A percentile compares a stretch with the other conserved stretches of the same genome.
Evolutionary conservation across 2,113 vertebrate species (phyloP).

Genomic region (Phrynocephalus versicolor): DNA sequence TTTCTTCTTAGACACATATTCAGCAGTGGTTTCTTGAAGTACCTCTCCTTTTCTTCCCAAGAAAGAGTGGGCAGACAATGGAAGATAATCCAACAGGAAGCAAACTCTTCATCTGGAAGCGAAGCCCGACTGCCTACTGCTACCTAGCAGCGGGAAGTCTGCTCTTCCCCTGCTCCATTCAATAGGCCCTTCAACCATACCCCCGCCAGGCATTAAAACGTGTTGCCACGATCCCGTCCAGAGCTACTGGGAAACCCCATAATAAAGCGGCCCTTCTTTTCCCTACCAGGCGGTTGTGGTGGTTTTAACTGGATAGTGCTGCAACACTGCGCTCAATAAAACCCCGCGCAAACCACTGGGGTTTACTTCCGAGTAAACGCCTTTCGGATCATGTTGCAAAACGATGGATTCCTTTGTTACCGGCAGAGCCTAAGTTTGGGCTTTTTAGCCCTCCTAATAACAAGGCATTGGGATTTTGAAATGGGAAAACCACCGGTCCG

Average conservation of each 20-base stretch:
- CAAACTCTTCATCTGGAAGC: conserved; percentile 70
- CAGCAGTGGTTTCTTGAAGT: conserved; percentile 66
- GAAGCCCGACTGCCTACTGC: conserved; percentile 48
- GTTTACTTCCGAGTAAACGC: background rate
- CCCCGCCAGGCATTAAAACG: conserved; percentile 49
- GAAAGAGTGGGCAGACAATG: conserved; percentile 50
- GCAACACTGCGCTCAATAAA: background rate
- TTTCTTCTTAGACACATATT: conserved; percentile 81
- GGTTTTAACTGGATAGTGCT: conserved; percentile 70
- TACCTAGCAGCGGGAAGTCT: conserved; percentile 57
- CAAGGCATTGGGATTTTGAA: conserved; percentile 58
- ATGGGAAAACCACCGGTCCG: conserved; percentile 49
- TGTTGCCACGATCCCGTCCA: conserved; percentile 67
- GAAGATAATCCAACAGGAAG: conserved; percentile 46
- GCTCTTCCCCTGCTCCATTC: conserved; percentile 62
- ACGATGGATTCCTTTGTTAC: conserved; percentile 82
- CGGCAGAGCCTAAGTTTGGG: conserved; percentile 58
- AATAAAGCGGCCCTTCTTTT: conserved; percentile 73
- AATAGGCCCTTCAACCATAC: conserved; percentile 53
- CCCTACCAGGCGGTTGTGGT: conserved; percentile 60
- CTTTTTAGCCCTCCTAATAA: conserved; percentile 33
- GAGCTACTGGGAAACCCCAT: conserved; percentile 79
- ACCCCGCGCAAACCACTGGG: background rate
- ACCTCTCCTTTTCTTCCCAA: conserved; percentile 62
- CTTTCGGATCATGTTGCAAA: conserved; percentile 34